phyloP scores from a whole-genome alignment of 2,888 invertebrate species.

The Hypsopygia costalis region DNA sequence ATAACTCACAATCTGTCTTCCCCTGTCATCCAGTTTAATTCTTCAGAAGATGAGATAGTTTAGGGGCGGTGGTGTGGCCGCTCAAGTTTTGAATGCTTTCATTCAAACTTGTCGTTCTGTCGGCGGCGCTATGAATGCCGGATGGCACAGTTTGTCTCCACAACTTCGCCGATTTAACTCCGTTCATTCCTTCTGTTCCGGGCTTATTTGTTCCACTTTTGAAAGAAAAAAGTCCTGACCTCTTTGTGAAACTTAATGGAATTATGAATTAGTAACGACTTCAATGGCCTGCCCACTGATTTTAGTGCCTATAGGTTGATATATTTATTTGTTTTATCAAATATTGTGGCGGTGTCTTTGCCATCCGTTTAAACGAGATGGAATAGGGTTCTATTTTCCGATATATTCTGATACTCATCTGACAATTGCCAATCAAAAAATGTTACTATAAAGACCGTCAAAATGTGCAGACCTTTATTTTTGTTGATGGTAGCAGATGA shows the following conservation, averaged over 20 bases:
- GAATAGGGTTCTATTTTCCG: too few relatives aligned
- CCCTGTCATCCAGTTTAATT: conserved; percentile 24
- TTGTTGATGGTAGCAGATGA: too few relatives aligned
- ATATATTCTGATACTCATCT: too few relatives aligned
- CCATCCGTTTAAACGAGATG: too few relatives aligned
- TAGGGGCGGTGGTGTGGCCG: conserved; percentile 24
- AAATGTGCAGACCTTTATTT: too few relatives aligned
- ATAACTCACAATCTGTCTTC: conserved; percentile 12
- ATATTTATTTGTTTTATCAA: too few relatives aligned
- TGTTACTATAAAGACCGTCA: too few relatives aligned
- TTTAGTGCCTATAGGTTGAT: too few relatives aligned
- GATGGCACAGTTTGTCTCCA: conserved; percentile 48
- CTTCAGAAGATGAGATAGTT: conserved; percentile 18
- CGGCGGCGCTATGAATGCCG: conserved; percentile 49
- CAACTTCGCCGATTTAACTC: conserved; percentile 64
- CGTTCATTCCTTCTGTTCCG: conserved; percentile 33
- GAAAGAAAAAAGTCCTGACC: conserved; percentile 10
- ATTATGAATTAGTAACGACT: background rate
- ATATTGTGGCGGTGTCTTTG: too few relatives aligned
- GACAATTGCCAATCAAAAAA: too few relatives aligned
- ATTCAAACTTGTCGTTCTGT: conserved; percentile 56
- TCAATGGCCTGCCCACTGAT: too few relatives aligned
- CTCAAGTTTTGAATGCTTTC: conserved; percentile 61
- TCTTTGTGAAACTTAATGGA: conserved; percentile 12
- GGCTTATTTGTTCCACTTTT: conserved; percentile 17